Evolutionary conservation across 1,140 invertebrate species (phyloP).

Genomic region (Glossosoma conforme): DNA sequence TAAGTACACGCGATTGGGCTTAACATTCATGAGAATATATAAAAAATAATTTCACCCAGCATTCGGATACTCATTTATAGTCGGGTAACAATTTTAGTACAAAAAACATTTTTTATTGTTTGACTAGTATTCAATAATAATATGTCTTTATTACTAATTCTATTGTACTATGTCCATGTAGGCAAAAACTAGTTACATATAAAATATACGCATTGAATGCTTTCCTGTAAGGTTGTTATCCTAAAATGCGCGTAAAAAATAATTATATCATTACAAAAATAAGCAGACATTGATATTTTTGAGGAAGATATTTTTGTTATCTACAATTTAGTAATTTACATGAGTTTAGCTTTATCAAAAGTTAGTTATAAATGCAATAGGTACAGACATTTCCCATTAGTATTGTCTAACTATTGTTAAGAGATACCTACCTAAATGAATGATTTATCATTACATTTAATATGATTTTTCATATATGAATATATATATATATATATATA

Average conservation of each 20-base stretch:
- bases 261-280: conserved; percentile 21
- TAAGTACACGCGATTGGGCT: too few species aligned
- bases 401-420: conserved; percentile 12
- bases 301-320: not conserved
- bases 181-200: not conserved
- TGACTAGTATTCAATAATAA: too few species aligned
- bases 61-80: too few species aligned
- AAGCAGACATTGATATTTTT: conserved; percentile 24
- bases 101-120: too few species aligned
- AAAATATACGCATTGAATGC: conserved; percentile 5
- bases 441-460: too few species aligned
- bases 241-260: conserved; percentile 21
- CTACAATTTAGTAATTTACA: not conserved
- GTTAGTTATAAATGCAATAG: conserved; percentile 2
- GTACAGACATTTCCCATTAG: conserved; percentile 15
- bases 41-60: too few species aligned
- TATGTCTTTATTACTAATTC: not conserved
- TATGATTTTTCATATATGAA: too few species aligned
- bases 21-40: too few species aligned
- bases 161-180: conserved; percentile 6
- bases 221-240: conserved; percentile 2
- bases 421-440: not conserved
- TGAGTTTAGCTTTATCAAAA: conserved; percentile 16
- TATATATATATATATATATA: too few species aligned
- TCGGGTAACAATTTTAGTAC: too few species aligned